phyloP scores from a whole-genome alignment of 2,113 vertebrate species.

The Coreoperca whiteheadi region DNA sequence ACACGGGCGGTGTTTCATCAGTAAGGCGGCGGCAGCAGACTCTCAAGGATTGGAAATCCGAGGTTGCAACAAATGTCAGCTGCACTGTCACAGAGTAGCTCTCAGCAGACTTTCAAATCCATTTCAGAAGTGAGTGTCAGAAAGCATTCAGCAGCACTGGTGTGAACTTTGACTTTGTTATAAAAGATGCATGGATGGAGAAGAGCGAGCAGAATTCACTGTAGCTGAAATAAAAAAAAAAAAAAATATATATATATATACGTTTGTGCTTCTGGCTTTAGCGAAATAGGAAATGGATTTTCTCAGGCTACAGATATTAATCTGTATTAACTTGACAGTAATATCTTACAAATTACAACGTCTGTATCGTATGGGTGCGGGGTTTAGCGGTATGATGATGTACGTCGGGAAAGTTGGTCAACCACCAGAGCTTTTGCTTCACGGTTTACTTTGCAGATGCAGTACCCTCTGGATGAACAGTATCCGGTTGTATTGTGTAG shows the following conservation, averaged over 20 bases:
- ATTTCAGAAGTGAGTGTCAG: not conserved
- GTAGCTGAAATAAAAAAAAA: not conserved
- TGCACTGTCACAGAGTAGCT: not conserved
- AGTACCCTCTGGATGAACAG: not conserved
- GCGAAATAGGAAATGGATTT: not conserved
- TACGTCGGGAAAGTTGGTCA: not conserved
- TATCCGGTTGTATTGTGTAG: not conserved
- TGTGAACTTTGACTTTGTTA: not conserved
- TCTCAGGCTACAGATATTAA: not conserved
- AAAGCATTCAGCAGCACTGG: not conserved
- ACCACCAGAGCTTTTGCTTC: not conserved
- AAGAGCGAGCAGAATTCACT: not conserved
- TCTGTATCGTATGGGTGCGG: too few relatives aligned
- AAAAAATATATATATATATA: too few relatives aligned
- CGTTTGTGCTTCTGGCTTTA: not conserved
- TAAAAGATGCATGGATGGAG: not conserved
- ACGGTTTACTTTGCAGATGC: not conserved
- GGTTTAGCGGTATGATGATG: not conserved
- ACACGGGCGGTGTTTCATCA: not conserved
- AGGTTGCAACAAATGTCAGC: not conserved
- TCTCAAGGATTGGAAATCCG: slow-evolving; percentile 4
- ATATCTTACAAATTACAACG: not conserved
- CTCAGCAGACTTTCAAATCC: slow-evolving; percentile 14
- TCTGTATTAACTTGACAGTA: not conserved
- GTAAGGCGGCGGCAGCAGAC: not conserved